Evolutionary conservation across 2,888 invertebrate genomes (phyloP), one percentile per base, ranked within the genome.

Genomic region (Hypomecis punctinalis): DNA sequence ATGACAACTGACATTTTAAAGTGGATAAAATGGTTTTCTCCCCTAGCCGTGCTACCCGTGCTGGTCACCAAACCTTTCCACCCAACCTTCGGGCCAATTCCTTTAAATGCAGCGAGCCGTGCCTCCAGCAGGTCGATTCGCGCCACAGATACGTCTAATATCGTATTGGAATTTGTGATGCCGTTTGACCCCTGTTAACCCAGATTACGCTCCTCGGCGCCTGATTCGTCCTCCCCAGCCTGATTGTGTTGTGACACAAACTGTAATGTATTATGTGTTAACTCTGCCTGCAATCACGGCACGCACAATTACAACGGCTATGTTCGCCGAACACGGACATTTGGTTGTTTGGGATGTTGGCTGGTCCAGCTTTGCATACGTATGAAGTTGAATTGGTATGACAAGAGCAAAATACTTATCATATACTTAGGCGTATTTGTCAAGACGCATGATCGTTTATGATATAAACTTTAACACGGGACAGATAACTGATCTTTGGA

Each of bases 141-240:
- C 91, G 92, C 91, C 90, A 90, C 91, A 90, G 93, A 93, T 93
- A 91, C 90, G 89, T 93, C 91, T 93, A 93, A 93, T 93, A 91
- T 93, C 94, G 93, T 94, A 94, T 93, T 94, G 94, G 94, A 94
- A 95, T 94, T 94, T 94, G 94, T 94, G 94, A 94, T 94, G 94
- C 94, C 94, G 94, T 94, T 95, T 95, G 95, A 95, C 95, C 95
- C 94, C 95, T 94, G 94, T 95, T 95, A 95, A 95, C 95, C 95
- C 94, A 95, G 95, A 95, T 95, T 95, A 95, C 94, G 93, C 88
- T 90, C 86, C 93, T 90, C 92, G 91, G 86, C 92, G 90, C 93
- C 91, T 92, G 93, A 93, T 93, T 93, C 93, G 91, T 93, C 93
- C 91, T 89, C 91, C 83, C 83, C 84, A 81, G 89, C 88, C 88